Evolutionary conservation across 2,797 vertebrate genomes (phyloP).

Genomic region (Oryzias dopingdopingensis): DNA sequence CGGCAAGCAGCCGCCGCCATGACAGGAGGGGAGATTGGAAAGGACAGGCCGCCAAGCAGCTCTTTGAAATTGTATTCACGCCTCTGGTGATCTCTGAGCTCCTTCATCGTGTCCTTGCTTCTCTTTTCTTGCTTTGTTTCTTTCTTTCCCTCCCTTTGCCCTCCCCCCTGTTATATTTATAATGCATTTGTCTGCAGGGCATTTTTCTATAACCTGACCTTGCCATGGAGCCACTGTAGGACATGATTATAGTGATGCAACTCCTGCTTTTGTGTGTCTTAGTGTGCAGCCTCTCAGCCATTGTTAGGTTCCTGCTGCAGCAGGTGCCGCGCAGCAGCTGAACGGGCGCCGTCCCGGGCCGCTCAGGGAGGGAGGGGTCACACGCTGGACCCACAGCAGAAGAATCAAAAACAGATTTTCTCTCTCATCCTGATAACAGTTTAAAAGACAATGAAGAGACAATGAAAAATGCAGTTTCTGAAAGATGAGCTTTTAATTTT

Average conservation of each 20-base stretch:
- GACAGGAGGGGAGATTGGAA: constrained; percentile 8
- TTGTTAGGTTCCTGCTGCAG: constrained; percentile 48
- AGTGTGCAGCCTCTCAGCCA: constrained; percentile 36
- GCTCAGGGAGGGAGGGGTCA: constrained; percentile 31
- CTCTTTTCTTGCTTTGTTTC: constrained; percentile 34
- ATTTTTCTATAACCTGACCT: constrained; percentile 55
- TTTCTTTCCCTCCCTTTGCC: constrained; percentile 20
- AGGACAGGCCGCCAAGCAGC: constrained; percentile 21
- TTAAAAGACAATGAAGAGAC: too few relatives aligned
- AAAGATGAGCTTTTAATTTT: too few relatives aligned
- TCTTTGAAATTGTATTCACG: constrained; percentile 46
- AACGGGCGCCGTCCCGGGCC: constrained; percentile 40
- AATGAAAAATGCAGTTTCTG: too few relatives aligned
- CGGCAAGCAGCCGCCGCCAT: background rate
- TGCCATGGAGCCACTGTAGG: constrained; percentile 52
- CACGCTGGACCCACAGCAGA: too few relatives aligned
- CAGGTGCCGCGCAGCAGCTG: constrained; percentile 56
- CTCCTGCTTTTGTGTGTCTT: constrained; percentile 12
- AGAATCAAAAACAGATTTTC: too few relatives aligned
- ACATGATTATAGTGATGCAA: constrained; percentile 61
- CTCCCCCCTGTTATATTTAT: constrained; percentile 34
- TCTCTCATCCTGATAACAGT: too few relatives aligned
- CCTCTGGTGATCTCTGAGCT: constrained; percentile 30
- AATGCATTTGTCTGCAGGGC: constrained; percentile 58
- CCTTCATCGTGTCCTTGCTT: constrained; percentile 28